These are phyloP conservation scores for Helarctos malayanus DNA, from an alignment of 2,797 vertebrate genomes.

Conservation along the genomic window DNA sequence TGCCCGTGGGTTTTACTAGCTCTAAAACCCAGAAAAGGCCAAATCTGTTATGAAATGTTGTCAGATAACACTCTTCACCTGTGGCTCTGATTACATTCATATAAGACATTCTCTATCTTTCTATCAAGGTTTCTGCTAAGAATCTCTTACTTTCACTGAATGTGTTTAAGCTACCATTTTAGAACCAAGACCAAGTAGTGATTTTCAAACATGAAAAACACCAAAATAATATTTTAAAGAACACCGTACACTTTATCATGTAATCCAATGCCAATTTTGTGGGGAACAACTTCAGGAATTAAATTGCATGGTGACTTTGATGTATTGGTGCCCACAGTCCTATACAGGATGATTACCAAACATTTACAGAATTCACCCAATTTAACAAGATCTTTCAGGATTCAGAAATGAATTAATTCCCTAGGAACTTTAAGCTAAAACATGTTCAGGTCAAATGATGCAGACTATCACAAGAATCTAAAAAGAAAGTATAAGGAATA, in stretches of 20 bases:
- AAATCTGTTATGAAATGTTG: conserved; percentile 46
- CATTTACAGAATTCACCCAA: conserved; percentile 1
- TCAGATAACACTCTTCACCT: neutral
- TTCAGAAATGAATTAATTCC: neutral
- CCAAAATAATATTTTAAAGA: conserved; percentile 15
- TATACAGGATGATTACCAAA: neutral
- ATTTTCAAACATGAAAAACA: conserved; percentile 63
- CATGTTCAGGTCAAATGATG: neutral
- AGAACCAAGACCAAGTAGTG: conserved; percentile 2
- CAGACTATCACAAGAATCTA: conserved; percentile 25
- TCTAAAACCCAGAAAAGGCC: conserved; percentile 56
- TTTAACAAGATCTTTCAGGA: conserved; percentile 33
- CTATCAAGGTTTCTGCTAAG: conserved; percentile 25
- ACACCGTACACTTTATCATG: neutral
- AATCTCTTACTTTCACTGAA: neutral
- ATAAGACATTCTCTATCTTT: neutral
- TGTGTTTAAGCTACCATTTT: neutral
- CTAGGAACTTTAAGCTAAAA: neutral
- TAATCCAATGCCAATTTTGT: neutral
- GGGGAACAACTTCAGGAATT: neutral
- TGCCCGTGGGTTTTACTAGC: neutral
- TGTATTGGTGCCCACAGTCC: neutral
- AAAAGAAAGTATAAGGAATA: conserved; percentile 20
- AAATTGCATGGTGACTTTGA: conserved; percentile 17
- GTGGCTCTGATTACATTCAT: neutral